Base-by-base conservation (phyloP, 2,888 invertebrate genomes). In the Polydrusus cervinus region DNA sequence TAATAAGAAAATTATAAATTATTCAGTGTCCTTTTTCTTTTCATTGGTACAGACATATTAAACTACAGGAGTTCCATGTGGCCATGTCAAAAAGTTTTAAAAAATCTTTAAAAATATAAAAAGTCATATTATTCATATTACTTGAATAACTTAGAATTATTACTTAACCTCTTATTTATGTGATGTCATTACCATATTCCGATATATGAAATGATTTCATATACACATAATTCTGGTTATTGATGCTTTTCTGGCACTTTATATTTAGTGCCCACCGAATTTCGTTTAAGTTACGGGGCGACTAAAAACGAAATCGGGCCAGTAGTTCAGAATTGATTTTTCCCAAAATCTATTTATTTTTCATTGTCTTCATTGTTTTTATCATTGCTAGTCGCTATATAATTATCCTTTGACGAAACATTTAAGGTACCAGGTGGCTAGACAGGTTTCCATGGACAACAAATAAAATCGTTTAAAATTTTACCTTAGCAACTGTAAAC, bases 251-350 rank as follows among this genome's bases (percentile, higher is more conserved):
- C 49, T 53, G 85, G 85, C 84, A 85, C 84, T 85, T 80, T 82
- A 80, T 83, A 80, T 82, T 65, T 72, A 83, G 85, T 85, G 85
- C 84, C 67, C 80, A 81, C 84, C 86, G 86, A 84, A 82, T 86
- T 85, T 84, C 86, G 84, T 86, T 87, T 86, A 71, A 72, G 76
- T 78, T 86, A 81, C 75, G 80, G 86, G 86, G 86, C 86, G 84
- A 78, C 76, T 74, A 82, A 84, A 86, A 86, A 85, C 84, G 84
- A 84, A 84, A 84, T 85, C 82, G 86, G 85, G 80, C 83, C 83
- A 84, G 83, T 86, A 86, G 86, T 84, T 86, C 86, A 86, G 86
- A 86, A 86, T 87, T 86, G 85, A 82, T 84, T 84, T 82, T 78
- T 80, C 57, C 68, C 43, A 20, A 62, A 68, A 53, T 47, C n/a